phyloP scores from a whole-genome alignment of 2,113 vertebrate genomes.

The Rhabdomys dilectus region DNA sequence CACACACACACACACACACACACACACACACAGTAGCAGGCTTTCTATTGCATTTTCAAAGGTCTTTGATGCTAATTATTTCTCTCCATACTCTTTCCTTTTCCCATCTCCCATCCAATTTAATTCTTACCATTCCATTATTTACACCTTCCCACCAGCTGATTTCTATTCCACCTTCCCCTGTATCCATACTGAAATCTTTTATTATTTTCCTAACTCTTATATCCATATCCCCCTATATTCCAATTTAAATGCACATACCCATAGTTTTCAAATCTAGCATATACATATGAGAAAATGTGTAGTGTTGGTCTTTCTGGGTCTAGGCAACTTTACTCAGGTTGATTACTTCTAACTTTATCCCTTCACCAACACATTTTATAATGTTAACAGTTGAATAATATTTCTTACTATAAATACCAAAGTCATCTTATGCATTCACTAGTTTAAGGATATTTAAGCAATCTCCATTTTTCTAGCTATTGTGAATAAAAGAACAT shows the following conservation, averaged over 20 bases:
- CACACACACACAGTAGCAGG: no score
- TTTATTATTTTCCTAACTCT: background rate
- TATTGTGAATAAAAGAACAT: background rate
- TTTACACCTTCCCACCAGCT: background rate
- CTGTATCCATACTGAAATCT: no score
- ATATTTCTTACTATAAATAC: background rate
- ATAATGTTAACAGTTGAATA: background rate
- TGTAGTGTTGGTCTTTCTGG: background rate
- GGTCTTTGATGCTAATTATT: background rate
- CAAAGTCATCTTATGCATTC: background rate
- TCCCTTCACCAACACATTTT: background rate
- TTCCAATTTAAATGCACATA: background rate
- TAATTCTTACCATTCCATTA: background rate
- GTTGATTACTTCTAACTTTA: background rate
- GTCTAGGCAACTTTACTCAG: background rate
- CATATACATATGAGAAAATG: background rate
- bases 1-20: no score
- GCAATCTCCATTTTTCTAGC: background rate
- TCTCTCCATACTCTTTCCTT: background rate
- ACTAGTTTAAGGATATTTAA: background rate
- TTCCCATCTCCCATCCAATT: no score
- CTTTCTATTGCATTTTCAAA: background rate
- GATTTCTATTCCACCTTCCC: no score
- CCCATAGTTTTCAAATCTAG: background rate
- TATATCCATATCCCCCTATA: background rate